Percentiles rank a stretch among this genome's conserved stretches.
Evolutionary conservation across 92 coral and sea anemone genomes (phyloP).

Genomic region (Epizoanthus ramosus): DNA sequence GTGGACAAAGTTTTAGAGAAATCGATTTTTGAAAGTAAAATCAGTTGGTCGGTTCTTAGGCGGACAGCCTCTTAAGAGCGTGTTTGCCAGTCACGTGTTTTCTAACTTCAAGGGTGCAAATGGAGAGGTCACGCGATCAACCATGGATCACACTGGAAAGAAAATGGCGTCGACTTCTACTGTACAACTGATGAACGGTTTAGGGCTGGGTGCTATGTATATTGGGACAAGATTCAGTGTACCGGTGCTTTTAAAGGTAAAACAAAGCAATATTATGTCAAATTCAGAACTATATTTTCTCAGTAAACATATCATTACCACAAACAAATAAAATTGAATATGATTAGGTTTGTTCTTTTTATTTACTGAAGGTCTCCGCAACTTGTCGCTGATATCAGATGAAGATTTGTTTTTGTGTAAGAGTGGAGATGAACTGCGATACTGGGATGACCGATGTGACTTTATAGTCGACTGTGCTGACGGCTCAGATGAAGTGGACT

Average conservation of each 20-base stretch:
- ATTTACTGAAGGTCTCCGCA: slow-evolving; percentile 36
- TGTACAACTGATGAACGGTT: slow-evolving; percentile 23
- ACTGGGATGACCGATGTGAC: slow-evolving; percentile 42
- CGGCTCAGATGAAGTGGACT: slow-evolving; percentile 37
- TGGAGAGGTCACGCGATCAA: slow-evolving; percentile 40
- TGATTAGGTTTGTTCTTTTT: not conserved
- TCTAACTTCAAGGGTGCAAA: slow-evolving; percentile 21
- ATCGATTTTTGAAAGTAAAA: too few relatives aligned
- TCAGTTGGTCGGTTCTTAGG: too few relatives aligned
- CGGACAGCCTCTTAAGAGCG: not conserved
- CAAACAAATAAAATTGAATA: not conserved
- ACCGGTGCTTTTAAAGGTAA: slow-evolving; percentile 53
- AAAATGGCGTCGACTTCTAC: slow-evolving; percentile 52
- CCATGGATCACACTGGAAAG: slow-evolving; percentile 46
- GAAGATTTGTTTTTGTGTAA: slow-evolving; percentile 41
- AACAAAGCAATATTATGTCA: not conserved
- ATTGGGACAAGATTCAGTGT: not conserved
- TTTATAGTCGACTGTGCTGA: slow-evolving; percentile 29
- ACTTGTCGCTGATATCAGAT: slow-evolving; percentile 38
- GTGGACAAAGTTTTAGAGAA: too few relatives aligned
- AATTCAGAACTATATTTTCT: not conserved
- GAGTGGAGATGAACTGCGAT: slow-evolving; percentile 50
- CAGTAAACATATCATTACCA: not conserved
- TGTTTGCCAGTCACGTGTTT: slow-evolving; percentile 16
- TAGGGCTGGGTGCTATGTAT: slow-evolving; percentile 43